These are phyloP conservation scores for Scomber colias DNA, from an alignment of 2,113 vertebrate genomes.

Conservation along the genomic window DNA sequence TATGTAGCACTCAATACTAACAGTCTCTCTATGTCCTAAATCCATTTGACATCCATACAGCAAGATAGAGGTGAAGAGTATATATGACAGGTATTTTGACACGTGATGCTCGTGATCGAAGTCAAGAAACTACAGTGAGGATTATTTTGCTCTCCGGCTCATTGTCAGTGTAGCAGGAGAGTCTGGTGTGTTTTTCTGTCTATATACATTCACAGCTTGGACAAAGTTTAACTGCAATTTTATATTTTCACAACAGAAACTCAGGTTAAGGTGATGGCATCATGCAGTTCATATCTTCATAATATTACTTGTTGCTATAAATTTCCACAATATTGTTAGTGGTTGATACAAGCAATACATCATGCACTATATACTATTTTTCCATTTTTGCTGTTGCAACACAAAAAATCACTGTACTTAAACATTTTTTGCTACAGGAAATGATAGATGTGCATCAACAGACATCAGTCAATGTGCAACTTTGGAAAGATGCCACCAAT, in stretches of 20 bases:
- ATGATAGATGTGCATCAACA: no score
- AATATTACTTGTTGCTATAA: no score
- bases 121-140: not conserved
- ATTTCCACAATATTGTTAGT: no score
- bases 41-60: not conserved
- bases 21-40: constrained; percentile 3
- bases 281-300: no score
- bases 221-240: not conserved
- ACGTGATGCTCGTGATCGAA: not conserved
- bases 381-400: no score
- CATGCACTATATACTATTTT: no score
- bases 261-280: not conserved
- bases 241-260: constrained; percentile 10
- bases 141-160: not conserved
- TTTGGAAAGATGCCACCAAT: not conserved
- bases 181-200: not conserved
- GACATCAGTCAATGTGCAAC: no score
- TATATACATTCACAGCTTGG: not conserved
- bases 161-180: not conserved
- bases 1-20: constrained; percentile 6
- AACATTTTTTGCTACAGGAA: no score
- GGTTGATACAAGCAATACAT: no score
- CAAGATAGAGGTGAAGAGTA: not conserved
- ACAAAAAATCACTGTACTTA: no score
- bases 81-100: not conserved